Conservation (phyloP, 1,140 invertebrate species). For the Pentalonia nigronervosa region DNA sequence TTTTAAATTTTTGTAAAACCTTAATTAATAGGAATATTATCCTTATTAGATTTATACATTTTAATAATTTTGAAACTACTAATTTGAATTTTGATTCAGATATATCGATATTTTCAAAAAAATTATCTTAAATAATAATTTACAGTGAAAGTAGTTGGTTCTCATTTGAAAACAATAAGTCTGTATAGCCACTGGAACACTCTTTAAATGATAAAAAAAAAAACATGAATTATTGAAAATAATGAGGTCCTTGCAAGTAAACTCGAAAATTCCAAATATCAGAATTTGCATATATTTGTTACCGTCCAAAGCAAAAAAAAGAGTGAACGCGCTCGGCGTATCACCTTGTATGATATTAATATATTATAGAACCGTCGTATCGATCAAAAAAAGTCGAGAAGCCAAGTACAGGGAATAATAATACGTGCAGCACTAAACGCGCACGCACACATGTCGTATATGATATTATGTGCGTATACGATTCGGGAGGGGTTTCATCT, state of each 20-base stretch:
- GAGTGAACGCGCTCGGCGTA: not conserved
- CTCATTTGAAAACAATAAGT: not conserved
- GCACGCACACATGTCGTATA: not conserved
- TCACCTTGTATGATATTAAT: not conserved
- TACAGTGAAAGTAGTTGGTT: not conserved
- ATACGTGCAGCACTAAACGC: not conserved
- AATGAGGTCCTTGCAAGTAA: not conserved
- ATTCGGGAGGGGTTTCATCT: constrained; percentile 42
- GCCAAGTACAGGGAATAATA: not conserved
- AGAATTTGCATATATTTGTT: not conserved
- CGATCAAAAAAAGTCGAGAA: constrained; percentile 44
- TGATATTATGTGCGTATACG: no score
- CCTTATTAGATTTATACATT: no score
- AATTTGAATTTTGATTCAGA: no score
- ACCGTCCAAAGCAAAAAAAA: not conserved
- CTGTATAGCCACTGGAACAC: not conserved
- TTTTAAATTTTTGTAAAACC: no score
- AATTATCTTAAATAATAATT: not conserved
- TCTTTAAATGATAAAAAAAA: not conserved
- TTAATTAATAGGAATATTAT: no score
- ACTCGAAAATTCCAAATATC: not conserved
- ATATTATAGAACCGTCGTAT: constrained; percentile 17
- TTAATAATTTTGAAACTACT: no score
- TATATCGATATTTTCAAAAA: no score
- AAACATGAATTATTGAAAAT: not conserved